Conservation (phyloP, 2,113 vertebrate genomes). For the Corythaixoides concolor region DNA sequence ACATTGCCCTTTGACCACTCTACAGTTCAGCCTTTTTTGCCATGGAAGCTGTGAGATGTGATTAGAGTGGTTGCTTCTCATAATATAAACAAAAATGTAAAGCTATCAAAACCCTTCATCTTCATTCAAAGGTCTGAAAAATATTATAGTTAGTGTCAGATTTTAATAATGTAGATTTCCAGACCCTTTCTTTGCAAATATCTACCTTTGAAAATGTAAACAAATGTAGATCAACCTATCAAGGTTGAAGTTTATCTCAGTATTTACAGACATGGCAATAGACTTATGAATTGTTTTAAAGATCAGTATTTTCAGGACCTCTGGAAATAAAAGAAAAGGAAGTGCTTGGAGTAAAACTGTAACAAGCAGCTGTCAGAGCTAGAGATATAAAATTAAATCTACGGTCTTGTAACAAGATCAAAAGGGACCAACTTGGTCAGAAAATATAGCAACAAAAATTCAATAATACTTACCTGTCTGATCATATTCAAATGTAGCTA, state of each 20-base stretch:
- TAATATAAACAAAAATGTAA: constrained; percentile 4
- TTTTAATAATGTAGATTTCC: neutral
- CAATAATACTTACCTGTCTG: neutral
- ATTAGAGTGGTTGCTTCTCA: neutral
- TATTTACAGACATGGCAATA: neutral
- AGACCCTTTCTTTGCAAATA: neutral
- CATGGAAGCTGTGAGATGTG: neutral
- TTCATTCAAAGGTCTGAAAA: constrained; percentile 27
- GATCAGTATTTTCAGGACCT: neutral
- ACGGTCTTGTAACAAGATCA: neutral
- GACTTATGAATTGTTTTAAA: neutral
- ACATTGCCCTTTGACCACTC: constrained; percentile 52
- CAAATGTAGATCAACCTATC: neutral
- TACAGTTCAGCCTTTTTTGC: constrained; percentile 7
- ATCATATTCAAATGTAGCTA: neutral
- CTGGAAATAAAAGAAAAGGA: neutral
- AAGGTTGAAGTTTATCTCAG: neutral
- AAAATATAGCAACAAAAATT: neutral
- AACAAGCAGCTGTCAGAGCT: neutral
- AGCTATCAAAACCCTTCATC: neutral
- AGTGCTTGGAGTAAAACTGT: neutral
- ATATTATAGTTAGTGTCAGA: neutral
- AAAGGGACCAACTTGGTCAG: neutral
- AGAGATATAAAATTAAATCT: neutral
- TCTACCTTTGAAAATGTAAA: neutral